These are phyloP conservation scores for Acanthisitta chloris DNA, from an alignment of 2,113 vertebrate species.

Conservation along the genomic window DNA sequence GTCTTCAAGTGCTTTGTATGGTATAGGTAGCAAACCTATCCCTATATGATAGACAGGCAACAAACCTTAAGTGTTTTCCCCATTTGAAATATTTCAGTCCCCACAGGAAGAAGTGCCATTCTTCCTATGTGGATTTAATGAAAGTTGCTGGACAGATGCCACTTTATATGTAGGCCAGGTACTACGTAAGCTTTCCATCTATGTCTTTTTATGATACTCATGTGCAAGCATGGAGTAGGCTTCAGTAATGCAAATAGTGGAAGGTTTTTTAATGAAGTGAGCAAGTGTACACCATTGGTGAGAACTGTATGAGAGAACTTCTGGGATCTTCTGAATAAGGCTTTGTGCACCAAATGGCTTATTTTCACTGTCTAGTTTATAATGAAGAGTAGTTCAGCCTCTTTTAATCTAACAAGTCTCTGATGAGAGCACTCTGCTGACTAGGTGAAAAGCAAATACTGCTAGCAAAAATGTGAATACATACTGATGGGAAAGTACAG, in stretches of 20 bases:
- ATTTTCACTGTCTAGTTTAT: background rate
- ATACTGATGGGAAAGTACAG: background rate
- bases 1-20: background rate
- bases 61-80: background rate
- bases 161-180: background rate
- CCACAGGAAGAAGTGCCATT: background rate
- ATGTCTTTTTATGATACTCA: background rate
- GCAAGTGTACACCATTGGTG: background rate
- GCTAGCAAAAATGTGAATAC: background rate
- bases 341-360: background rate
- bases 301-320: background rate
- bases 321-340: background rate
- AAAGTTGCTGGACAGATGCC: background rate
- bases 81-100: background rate
- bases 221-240: background rate
- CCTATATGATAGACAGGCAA: background rate
- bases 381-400: background rate
- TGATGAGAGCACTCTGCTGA: background rate
- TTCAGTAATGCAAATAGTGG: background rate
- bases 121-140: background rate
- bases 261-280: background rate
- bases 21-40: no score
- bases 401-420: background rate
- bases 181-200: background rate
- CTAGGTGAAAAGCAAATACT: background rate